These are phyloP conservation scores for Asobara japonica DNA, from an alignment of 1,140 invertebrate species.

Conservation along the genomic window DNA sequence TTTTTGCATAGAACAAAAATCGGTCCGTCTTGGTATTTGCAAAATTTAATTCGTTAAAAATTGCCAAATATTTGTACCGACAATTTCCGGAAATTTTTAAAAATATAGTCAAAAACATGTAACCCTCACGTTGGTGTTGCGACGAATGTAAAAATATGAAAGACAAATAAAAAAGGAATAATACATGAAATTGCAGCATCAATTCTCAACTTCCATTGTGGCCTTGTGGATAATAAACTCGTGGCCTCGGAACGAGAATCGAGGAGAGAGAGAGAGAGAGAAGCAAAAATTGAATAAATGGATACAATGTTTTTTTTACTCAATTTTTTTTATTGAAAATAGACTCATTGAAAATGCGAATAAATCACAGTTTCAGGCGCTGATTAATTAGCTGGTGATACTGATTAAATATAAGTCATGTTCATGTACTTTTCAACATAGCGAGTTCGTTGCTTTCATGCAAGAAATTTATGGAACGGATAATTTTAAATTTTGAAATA, in stretches of 20 bases:
- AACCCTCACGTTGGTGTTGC: no score
- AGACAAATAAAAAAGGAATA: slow-evolving; percentile 3
- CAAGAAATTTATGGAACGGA: no score
- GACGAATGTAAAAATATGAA: neutral
- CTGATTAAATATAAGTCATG: no score
- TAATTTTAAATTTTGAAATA: no score
- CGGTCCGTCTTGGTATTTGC: no score
- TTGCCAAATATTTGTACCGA: no score
- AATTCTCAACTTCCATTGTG: slow-evolving; percentile 32
- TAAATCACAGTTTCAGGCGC: neutral
- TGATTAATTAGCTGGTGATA: neutral
- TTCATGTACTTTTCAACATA: no score
- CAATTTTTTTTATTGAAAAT: neutral
- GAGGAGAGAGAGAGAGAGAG: neutral
- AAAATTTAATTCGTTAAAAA: no score
- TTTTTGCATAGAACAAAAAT: no score
- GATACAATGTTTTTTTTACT: neutral
- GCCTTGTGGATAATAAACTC: slow-evolving; percentile 29
- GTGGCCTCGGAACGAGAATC: slow-evolving; percentile 23
- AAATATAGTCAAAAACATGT: no score
- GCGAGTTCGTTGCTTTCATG: no score
- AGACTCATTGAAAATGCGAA: neutral
- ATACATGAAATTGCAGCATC: slow-evolving; percentile 24
- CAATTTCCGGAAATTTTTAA: neutral
- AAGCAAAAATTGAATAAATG: neutral